A percentile compares a stretch with the other conserved stretches of the same genome.
Evolutionary conservation across 2,797 vertebrate genomes (phyloP).

Genomic region (Lutjanus argentimaculatus): DNA sequence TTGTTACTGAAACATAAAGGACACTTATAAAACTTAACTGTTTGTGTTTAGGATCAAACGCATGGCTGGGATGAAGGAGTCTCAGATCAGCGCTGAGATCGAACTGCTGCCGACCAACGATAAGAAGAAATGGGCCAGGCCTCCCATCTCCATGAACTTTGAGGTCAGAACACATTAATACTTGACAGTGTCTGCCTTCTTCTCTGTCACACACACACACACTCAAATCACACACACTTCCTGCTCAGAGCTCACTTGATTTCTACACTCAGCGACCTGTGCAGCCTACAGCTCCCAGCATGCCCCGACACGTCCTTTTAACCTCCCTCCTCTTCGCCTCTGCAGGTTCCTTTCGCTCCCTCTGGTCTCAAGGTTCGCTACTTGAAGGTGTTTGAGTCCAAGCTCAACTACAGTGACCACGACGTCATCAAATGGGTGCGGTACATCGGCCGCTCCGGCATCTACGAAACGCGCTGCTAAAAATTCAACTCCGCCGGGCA

Average conservation of each 20-base stretch:
- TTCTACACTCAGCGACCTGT: neutral
- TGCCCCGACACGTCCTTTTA: constrained; percentile 12
- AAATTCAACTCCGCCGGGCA: constrained; percentile 59
- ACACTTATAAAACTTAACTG: neutral
- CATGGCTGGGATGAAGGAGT: constrained; percentile 99
- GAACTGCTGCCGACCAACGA: constrained; percentile 98
- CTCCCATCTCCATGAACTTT: constrained; percentile 99
- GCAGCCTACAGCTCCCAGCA: constrained; percentile 32
- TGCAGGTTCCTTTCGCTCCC: constrained; percentile 96
- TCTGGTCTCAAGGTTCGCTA: constrained; percentile 99
- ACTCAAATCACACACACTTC: neutral
- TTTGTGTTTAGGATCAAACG: constrained; percentile 92
- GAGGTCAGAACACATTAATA: constrained; percentile 86
- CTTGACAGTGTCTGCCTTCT: neutral
- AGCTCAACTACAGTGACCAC: constrained; percentile 99
- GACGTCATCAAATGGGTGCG: constrained; percentile 99
- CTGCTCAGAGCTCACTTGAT: neutral
- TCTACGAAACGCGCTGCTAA: constrained; percentile 99
- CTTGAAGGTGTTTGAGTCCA: constrained; percentile 99
- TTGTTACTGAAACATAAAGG: neutral
- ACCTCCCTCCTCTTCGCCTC: neutral
- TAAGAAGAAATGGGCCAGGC: constrained; percentile 99
- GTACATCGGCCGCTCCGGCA: constrained; percentile 98
- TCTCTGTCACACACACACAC: neutral
- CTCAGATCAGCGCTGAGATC: constrained; percentile 98